These are phyloP conservation scores for Drosophila persimilis DNA, from an alignment of 1,140 invertebrate genomes.

Conservation along the genomic window DNA sequence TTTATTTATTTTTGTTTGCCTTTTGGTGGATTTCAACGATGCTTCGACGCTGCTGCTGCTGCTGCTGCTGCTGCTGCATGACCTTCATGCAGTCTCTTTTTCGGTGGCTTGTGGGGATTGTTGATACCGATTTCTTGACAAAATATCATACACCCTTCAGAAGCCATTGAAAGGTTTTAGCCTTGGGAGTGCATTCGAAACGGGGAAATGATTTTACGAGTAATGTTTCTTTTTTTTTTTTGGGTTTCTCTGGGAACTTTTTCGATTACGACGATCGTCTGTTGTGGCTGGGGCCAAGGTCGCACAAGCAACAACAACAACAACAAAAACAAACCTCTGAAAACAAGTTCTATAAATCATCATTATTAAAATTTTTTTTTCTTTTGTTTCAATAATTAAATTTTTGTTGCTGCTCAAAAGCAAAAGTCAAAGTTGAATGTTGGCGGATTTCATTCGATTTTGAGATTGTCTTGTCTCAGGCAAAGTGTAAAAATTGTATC, in stretches of 20 bases:
- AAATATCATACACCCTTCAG: conserved; percentile 40
- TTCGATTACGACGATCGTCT: conserved; percentile 40
- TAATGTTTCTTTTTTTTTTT: conserved; percentile 13
- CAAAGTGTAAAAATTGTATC: too few relatives aligned
- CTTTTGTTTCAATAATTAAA: conserved; percentile 8
- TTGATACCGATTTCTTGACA: conserved; percentile 14
- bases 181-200: conserved; percentile 46
- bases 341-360: conserved; percentile 56
- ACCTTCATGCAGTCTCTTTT: conserved; percentile 25
- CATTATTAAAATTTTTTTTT: conserved; percentile 13
- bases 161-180: conserved; percentile 45
- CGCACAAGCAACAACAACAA: conserved; percentile 16
- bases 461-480: too few relatives aligned
- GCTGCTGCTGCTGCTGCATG: conserved; percentile 11
- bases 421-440: conserved; percentile 1
- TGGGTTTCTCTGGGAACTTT: conserved; percentile 54
- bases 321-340: not conserved
- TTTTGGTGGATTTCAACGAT: conserved; percentile 26
- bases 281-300: conserved; percentile 39
- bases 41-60: conserved; percentile 12
- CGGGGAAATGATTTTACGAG: conserved; percentile 36
- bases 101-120: not conserved
- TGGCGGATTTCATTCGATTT: too few relatives aligned
- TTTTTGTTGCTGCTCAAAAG: too few relatives aligned
- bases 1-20: conserved; percentile 26